Percentiles rank a stretch among this genome's conserved stretches.
These are phyloP conservation scores for Papilio aristodemus DNA, from an alignment of 1,140 invertebrate species.

Conservation along the genomic window DNA sequence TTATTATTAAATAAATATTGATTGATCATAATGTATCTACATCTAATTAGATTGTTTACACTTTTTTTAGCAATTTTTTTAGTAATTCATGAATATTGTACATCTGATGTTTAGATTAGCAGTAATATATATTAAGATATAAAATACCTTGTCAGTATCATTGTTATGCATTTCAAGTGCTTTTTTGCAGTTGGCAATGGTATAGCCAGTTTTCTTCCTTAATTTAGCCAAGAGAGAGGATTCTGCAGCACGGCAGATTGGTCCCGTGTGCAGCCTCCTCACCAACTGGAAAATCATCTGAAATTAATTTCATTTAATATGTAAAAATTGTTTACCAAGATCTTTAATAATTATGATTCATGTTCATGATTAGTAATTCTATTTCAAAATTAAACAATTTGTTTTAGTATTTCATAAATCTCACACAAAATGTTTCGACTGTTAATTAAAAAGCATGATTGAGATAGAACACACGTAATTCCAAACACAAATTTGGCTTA, in stretches of 20 bases:
- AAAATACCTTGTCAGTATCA: constrained; percentile 87
- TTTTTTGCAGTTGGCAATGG: constrained; percentile 97
- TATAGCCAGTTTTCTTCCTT: constrained; percentile 96
- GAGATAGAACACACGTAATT: constrained; percentile 4
- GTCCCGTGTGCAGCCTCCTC: constrained; percentile 70
- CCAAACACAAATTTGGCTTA: background rate
- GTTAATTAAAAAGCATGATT: constrained; percentile 16
- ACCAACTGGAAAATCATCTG: constrained; percentile 79
- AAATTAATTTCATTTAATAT: constrained; percentile 39
- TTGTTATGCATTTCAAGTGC: constrained; percentile 94
- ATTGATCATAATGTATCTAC: background rate
- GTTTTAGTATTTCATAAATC: constrained; percentile 9
- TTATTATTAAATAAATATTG: too few relatives aligned
- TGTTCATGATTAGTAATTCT: background rate
- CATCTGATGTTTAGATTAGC: background rate
- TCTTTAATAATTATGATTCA: too few relatives aligned
- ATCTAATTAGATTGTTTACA: background rate
- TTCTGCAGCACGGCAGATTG: constrained; percentile 74
- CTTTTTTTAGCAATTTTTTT: too few relatives aligned
- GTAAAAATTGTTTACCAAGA: background rate
- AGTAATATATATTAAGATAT: background rate
- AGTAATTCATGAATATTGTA: too few relatives aligned
- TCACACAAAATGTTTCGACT: constrained; percentile 7
- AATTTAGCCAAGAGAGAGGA: constrained; percentile 89
- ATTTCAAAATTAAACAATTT: background rate